A percentile compares a stretch with the other conserved stretches of the same genome.
Evolutionary conservation across 2,113 vertebrate species (phyloP).

Genomic region (Gavia stellata): DNA sequence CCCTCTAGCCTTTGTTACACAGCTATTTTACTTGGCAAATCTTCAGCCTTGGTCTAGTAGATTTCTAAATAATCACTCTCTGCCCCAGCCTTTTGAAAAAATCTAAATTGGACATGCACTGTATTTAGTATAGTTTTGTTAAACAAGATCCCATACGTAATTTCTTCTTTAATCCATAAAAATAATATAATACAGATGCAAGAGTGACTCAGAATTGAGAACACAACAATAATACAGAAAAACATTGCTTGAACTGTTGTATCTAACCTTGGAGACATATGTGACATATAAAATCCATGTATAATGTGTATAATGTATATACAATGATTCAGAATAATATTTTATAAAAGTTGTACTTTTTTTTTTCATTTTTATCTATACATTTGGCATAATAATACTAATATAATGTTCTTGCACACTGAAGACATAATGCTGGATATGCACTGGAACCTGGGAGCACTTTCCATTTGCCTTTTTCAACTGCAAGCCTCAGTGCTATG

Average conservation of each 20-base stretch:
- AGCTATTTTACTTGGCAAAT: neutral
- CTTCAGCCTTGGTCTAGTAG: neutral
- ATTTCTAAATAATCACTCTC: neutral
- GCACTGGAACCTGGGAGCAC: neutral
- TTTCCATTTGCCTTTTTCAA: neutral
- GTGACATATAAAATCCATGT: neutral
- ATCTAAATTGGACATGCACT: neutral
- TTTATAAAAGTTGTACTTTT: neutral
- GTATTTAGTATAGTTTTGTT: neutral
- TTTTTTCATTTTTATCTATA: neutral
- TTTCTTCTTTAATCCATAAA: neutral
- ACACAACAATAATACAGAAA: neutral
- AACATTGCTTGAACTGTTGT: neutral
- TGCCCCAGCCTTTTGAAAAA: neutral
- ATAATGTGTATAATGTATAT: conserved; percentile 24
- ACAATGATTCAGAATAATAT: neutral
- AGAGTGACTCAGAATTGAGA: neutral
- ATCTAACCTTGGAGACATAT: neutral
- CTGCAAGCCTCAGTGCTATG: neutral
- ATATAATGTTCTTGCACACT: neutral
- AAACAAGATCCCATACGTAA: neutral
- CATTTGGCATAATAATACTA: neutral
- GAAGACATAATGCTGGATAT: neutral
- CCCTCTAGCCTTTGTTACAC: neutral
- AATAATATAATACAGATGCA: neutral